phyloP scores from a whole-genome alignment of 92 coral and sea anemone species.

The Paragorgia papillata region DNA sequence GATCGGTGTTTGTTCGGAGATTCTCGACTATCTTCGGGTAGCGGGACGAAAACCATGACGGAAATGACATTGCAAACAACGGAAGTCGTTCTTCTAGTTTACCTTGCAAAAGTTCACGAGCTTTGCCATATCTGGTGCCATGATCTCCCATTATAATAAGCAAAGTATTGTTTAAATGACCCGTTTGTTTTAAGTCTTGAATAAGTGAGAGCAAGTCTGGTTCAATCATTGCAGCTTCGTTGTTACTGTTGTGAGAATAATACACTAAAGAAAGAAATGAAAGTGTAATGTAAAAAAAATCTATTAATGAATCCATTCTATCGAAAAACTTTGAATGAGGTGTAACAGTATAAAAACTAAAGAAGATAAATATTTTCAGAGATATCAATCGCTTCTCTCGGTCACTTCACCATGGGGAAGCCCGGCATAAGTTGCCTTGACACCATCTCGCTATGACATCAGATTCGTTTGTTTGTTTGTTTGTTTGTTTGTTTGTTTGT shows the following conservation, averaged over 20 bases:
- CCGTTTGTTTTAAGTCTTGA: slow-evolving; percentile 21
- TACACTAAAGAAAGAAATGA: no score
- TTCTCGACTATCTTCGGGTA: slow-evolving; percentile 25
- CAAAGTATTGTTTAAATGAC: slow-evolving; percentile 46
- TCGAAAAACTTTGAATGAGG: not conserved
- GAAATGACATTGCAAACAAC: slow-evolving; percentile 25
- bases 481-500: no score
- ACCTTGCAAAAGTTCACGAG: slow-evolving; percentile 39
- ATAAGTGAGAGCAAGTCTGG: slow-evolving; percentile 39
- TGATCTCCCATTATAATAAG: slow-evolving; percentile 41
- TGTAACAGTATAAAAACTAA: not conserved
- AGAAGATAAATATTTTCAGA: no score
- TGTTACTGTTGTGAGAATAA: slow-evolving; percentile 54
- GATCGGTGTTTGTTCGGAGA: slow-evolving; percentile 25
- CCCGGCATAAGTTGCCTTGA: no score
- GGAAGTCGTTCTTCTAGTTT: slow-evolving; percentile 47
- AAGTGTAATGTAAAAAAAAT: not conserved
- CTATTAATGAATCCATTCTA: not conserved
- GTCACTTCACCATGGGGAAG: no score
- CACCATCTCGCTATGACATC: no score
- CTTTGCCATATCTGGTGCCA: slow-evolving; percentile 34
- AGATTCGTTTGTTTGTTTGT: no score
- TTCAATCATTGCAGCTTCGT: slow-evolving; percentile 45
- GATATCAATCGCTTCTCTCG: no score
- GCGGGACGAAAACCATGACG: slow-evolving; percentile 35